These are phyloP conservation scores for Drosophila takahashii DNA, from an alignment of 1,140 invertebrate species.

Conservation along the genomic window DNA sequence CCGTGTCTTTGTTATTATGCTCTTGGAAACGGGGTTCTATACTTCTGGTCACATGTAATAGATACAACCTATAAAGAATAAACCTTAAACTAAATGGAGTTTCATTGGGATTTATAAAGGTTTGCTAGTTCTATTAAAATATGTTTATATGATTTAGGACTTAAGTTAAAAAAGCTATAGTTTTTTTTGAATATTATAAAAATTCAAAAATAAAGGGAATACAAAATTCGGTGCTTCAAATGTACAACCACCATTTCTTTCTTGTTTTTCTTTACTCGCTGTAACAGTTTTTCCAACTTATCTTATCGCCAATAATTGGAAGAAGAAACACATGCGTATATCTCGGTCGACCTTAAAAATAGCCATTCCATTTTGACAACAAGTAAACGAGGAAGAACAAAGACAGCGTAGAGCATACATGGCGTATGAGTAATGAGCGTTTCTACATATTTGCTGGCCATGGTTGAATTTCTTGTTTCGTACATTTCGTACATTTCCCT, in stretches of 20 bases:
- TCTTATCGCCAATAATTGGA: slow-evolving; percentile 75
- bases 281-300: slow-evolving; percentile 60
- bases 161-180: too few species aligned
- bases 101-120: too few species aligned
- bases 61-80: not conserved
- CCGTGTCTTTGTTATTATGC: slow-evolving; percentile 1
- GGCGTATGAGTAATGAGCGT: slow-evolving; percentile 54
- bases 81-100: too few species aligned
- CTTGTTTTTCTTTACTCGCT: slow-evolving; percentile 12
- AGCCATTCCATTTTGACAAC: slow-evolving; percentile 56
- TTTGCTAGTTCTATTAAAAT: too few species aligned
- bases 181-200: too few species aligned
- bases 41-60: not conserved
- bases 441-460: slow-evolving; percentile 10
- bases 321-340: slow-evolving; percentile 43
- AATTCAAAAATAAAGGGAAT: not conserved
- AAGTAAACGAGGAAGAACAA: slow-evolving; percentile 21
- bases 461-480: slow-evolving; percentile 13
- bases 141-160: too few species aligned
- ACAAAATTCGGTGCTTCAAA: not conserved
- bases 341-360: slow-evolving; percentile 66
- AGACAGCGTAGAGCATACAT: slow-evolving; percentile 28
- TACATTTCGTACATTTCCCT: not conserved
- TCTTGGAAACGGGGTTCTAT: not conserved
- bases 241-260: not conserved